Evolutionary conservation across 2,888 invertebrate genomes (phyloP).

Genomic region (Archaeoteleia sp.): DNA sequence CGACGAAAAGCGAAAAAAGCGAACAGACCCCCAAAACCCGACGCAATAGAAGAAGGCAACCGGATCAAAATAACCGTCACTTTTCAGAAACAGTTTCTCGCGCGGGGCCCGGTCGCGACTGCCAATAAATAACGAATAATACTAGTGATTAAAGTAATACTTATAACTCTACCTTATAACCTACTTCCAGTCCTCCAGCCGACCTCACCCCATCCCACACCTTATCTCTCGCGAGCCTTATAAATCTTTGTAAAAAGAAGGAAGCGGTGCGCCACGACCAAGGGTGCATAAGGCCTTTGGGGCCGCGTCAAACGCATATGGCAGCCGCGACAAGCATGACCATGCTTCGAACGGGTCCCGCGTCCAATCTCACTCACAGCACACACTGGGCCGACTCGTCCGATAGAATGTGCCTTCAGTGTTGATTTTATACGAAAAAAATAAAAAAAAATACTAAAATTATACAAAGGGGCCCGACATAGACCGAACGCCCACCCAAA

Average conservation of each 20-base stretch:
- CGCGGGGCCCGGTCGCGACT: constrained; percentile 72
- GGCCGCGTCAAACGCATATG: constrained; percentile 57
- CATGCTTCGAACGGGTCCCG: constrained; percentile 69
- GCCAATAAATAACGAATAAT: constrained; percentile 60
- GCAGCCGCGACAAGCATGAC: constrained; percentile 65
- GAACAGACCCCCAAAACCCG: constrained; percentile 81
- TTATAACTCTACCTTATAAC: constrained; percentile 54
- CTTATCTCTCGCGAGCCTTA: constrained; percentile 54
- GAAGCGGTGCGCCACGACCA: constrained; percentile 48
- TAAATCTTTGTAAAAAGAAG: constrained; percentile 50
- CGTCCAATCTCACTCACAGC: constrained; percentile 80
- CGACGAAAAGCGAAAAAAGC: constrained; percentile 74
- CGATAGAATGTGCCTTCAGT: constrained; percentile 96
- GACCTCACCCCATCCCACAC: constrained; percentile 39
- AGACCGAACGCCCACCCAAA: constrained; percentile 86
- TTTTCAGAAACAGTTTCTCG: constrained; percentile 74
- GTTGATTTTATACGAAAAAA: constrained; percentile 91
- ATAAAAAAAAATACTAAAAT: constrained; percentile 85
- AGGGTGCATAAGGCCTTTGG: constrained; percentile 72
- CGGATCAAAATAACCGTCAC: constrained; percentile 75
- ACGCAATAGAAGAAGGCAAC: constrained; percentile 83
- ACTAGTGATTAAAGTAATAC: constrained; percentile 55
- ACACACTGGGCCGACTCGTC: constrained; percentile 94
- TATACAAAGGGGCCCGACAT: constrained; percentile 91
- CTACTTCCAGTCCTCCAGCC: constrained; percentile 33